Percentiles rank a stretch among this genome's conserved stretches.
phyloP scores from a whole-genome alignment of 2,888 invertebrate genomes.

The Chalcosyrphus nemorum region DNA sequence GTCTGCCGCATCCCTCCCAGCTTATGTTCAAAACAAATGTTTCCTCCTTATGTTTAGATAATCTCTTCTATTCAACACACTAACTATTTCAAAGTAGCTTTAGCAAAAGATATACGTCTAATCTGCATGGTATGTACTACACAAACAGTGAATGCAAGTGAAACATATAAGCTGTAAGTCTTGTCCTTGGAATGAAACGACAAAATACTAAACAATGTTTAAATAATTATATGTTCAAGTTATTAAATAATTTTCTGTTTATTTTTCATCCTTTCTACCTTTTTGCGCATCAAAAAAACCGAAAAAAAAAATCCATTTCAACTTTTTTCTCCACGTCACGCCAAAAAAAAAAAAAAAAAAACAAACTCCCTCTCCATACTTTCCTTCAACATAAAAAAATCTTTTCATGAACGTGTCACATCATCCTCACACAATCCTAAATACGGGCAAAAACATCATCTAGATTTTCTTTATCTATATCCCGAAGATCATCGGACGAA shows the following conservation, averaged over 20 bases:
- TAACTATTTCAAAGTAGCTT: slow-evolving; percentile 13
- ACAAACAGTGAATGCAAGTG: slow-evolving; percentile 48
- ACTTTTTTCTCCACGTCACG: neutral
- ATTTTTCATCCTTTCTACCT: slow-evolving; percentile 54
- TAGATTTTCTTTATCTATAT: slow-evolving; percentile 81
- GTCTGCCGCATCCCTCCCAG: no score
- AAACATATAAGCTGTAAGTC: slow-evolving; percentile 40
- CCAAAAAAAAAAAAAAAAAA: neutral
- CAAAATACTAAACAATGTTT: slow-evolving; percentile 61
- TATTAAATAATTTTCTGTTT: slow-evolving; percentile 71
- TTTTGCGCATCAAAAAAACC: neutral
- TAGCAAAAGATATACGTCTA: slow-evolving; percentile 13
- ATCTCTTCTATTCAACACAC: neutral
- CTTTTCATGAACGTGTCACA: slow-evolving; percentile 10
- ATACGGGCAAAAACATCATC: slow-evolving; percentile 75
- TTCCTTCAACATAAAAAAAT: neutral
- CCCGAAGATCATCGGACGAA: slow-evolving; percentile 82
- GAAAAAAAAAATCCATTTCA: slow-evolving; percentile 30
- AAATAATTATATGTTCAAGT: slow-evolving; percentile 68
- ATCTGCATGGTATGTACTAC: slow-evolving; percentile 48
- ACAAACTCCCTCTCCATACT: neutral
- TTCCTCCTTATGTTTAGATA: neutral
- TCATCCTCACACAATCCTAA: neutral
- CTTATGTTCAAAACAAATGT: no score
- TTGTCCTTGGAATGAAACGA: slow-evolving; percentile 55